A percentile compares a stretch with the other conserved stretches of the same genome.
These are phyloP conservation scores for Ophioderma brevispina DNA, from an alignment of 35 echinoderm and acorn worm species.

Conservation along the genomic window DNA sequence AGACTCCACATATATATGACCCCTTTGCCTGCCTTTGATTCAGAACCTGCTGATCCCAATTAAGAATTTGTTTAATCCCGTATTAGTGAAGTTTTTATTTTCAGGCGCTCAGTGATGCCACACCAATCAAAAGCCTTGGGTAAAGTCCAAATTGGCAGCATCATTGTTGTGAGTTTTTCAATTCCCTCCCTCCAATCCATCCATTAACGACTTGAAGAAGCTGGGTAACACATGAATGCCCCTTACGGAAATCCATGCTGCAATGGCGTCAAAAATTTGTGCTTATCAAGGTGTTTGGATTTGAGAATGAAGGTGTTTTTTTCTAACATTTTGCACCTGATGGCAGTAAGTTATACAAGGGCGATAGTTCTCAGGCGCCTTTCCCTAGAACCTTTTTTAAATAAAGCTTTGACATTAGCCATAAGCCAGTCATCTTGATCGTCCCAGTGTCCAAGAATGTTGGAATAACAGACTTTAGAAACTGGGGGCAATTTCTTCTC, in stretches of 20 bases:
- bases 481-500: too few species aligned
- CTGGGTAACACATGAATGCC: slow-evolving; percentile 22
- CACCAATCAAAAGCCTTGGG: too few species aligned
- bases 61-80: too few species aligned
- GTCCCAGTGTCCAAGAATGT: background rate
- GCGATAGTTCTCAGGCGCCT: background rate
- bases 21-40: too few species aligned
- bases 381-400: background rate
- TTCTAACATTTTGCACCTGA: background rate
- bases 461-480: background rate
- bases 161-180: too few species aligned
- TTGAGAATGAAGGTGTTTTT: slow-evolving; percentile 41
- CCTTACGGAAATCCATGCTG: slow-evolving; percentile 34
- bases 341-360: background rate
- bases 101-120: too few species aligned
- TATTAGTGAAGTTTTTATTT: too few species aligned
- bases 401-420: background rate
- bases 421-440: background rate
- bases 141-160: too few species aligned
- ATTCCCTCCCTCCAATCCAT: too few species aligned
- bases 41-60: too few species aligned
- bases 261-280: background rate
- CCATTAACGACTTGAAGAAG: background rate
- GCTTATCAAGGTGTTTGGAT: slow-evolving; percentile 15
- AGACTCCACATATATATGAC: too few species aligned